These are phyloP conservation scores for Strongylocentrotus purpuratus DNA, from an alignment of 35 echinoderm and acorn worm genomes.

Conservation along the genomic window DNA sequence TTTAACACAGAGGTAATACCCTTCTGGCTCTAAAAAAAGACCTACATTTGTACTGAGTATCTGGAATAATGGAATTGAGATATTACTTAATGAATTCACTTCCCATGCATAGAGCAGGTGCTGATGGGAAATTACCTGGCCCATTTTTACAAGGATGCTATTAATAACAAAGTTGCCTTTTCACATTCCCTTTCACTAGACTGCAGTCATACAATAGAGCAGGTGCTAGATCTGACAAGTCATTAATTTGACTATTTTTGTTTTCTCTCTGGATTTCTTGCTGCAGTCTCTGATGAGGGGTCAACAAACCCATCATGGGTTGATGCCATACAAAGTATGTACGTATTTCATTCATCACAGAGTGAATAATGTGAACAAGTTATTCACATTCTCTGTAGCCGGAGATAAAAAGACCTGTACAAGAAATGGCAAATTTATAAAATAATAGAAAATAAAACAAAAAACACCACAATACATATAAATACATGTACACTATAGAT, in stretches of 20 bases:
- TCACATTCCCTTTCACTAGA: not conserved
- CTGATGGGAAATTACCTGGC: not conserved
- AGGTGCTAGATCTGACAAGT: not conserved
- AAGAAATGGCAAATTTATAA: too few species aligned
- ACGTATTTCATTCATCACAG: not conserved
- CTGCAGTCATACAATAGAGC: not conserved
- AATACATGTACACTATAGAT: too few species aligned
- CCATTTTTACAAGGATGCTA: not conserved
- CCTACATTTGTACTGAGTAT: not conserved
- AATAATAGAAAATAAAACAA: too few species aligned
- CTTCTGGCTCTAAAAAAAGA: too few species aligned
- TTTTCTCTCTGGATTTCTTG: conserved; percentile 1
- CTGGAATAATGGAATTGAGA: not conserved
- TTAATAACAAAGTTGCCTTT: not conserved
- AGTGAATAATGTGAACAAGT: too few species aligned
- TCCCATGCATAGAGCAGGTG: not conserved
- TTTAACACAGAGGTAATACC: too few species aligned
- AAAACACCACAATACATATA: too few species aligned
- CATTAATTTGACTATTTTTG: not conserved
- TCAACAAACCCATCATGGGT: not conserved
- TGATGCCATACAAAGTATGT: not conserved
- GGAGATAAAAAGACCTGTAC: not conserved
- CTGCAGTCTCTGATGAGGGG: not conserved
- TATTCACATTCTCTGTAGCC: too few species aligned
- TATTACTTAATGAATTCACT: not conserved